Percentiles rank a stretch among this genome's conserved stretches.
Evolutionary conservation across 2,888 invertebrate genomes (phyloP).

Genomic region (Petrolisthes cinctipes): DNA sequence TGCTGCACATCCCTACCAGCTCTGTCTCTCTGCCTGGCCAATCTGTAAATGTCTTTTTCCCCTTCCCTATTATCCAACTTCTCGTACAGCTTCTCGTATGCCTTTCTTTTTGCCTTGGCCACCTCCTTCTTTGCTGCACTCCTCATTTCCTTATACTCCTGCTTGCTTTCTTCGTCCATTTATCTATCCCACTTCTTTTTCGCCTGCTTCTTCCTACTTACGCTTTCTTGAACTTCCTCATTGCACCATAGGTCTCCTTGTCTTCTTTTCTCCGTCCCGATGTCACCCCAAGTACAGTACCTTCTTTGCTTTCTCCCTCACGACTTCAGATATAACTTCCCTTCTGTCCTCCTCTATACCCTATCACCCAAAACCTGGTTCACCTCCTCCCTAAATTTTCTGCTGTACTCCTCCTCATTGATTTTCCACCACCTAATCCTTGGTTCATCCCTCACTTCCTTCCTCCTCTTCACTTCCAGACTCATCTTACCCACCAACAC

Average conservation of each 20-base stretch:
- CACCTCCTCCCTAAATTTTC: constrained; percentile 5
- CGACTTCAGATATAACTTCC: not conserved
- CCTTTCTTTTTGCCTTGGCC: not conserved
- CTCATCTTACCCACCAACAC: constrained; percentile 17
- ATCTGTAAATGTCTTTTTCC: not conserved
- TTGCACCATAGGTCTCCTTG: constrained; percentile 20
- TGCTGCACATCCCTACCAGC: constrained; percentile 21
- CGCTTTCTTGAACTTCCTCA: constrained; percentile 14
- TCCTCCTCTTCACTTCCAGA: not conserved
- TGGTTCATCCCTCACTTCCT: not conserved
- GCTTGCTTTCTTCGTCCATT: constrained; percentile 19
- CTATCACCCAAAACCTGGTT: not conserved
- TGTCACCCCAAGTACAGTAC: constrained; percentile 19
- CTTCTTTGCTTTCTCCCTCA: constrained; percentile 16
- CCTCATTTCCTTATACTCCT: constrained; percentile 17
- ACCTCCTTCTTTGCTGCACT: constrained; percentile 9
- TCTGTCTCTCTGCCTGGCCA: constrained; percentile 7
- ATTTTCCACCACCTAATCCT: constrained; percentile 29
- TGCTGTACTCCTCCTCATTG: not conserved
- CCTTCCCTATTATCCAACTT: no score
- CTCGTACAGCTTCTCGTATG: not conserved
- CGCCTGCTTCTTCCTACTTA: constrained; percentile 4
- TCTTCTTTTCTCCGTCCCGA: constrained; percentile 6
- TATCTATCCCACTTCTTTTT: constrained; percentile 12
- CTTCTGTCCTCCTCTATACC: not conserved